Evolutionary conservation across 2,113 vertebrate genomes (phyloP).

Genomic region (Megaptera novaeangliae): DNA sequence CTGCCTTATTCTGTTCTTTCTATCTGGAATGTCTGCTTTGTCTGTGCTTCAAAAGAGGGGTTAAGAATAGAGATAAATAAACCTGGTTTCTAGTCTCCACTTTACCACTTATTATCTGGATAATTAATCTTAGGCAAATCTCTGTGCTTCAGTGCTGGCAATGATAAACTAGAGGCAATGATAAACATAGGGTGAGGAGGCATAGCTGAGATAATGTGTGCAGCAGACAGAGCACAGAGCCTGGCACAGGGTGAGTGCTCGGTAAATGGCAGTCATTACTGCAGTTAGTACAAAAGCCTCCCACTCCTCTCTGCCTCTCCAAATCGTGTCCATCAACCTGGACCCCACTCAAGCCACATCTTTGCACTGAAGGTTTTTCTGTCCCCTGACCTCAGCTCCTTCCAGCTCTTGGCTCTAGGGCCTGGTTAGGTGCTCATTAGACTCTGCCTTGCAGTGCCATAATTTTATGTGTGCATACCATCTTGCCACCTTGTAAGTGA

Average conservation of each 20-base stretch:
- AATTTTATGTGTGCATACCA: not conserved
- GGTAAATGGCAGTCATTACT: not conserved
- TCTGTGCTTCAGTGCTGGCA: not conserved
- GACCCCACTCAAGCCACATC: not conserved
- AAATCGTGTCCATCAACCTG: not conserved
- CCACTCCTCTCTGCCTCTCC: not conserved
- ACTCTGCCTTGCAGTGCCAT: not conserved
- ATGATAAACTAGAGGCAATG: not conserved
- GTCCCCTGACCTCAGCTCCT: not conserved
- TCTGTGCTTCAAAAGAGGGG: not conserved
- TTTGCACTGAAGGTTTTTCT: not conserved
- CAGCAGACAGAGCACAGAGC: not conserved
- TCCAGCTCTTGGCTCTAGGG: not conserved
- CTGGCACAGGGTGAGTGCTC: not conserved
- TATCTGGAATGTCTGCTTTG: not conserved
- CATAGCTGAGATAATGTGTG: not conserved
- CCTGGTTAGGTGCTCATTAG: not conserved
- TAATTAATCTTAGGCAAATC: conserved; percentile 47
- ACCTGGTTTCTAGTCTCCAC: not conserved
- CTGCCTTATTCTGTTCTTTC: not conserved
- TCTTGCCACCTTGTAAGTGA: not conserved
- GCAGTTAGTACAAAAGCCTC: not conserved
- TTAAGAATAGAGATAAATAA: conserved; percentile 10
- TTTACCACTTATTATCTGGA: conserved; percentile 18
- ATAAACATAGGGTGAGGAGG: not conserved